Evolutionary conservation across 2,888 invertebrate genomes (phyloP), one percentile per base, ranked within the genome.

Genomic region (Bombylius discolor): DNA sequence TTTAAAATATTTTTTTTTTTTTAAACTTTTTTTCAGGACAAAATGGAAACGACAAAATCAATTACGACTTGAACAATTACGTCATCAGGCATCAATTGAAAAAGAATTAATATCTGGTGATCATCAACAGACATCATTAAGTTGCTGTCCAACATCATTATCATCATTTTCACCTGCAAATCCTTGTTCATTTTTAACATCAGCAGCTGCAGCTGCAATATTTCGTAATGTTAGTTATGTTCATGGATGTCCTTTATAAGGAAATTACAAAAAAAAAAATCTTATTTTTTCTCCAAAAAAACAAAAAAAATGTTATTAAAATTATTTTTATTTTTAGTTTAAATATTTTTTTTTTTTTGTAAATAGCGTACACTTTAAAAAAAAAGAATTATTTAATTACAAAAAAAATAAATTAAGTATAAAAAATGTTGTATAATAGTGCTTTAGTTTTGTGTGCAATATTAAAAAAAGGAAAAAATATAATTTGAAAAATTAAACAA

Each of bases 21-120:
- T 39, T 50, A 13, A 12, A 32, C 4, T 42, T 51, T 57, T 57
- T 68, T 70, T 31, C 66, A 89, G 89, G 70, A 90, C 89, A 56
- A 89, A 89, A 76, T 90, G 89, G 89, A 90, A 90, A 74, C 81
- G 89, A 0, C 89, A 90, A 69, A 93, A 92, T 71, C 93, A 93
- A 66, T 77, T 92, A 49, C 81, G 91, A 0, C 68, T 91, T 55
- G 91, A 92, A 67, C 91, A 92, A 68, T 73, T 92, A 8, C 83
- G 92, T 0, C 89, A 91, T 67, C 89, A 91, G 68, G 88, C 89
- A 34, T 83, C 84, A 12, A 80, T 83, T 51, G 87, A 87, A 66
- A 88, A 88, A 68, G 84, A 84, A 63, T 68, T 80, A 23, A 70
- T 82, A 54, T 66, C 68, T 36, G 64, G 62, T 47, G 69, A 72